Conservation (phyloP, 2,888 invertebrate species). For the Mesorhabditis sp. region DNA sequence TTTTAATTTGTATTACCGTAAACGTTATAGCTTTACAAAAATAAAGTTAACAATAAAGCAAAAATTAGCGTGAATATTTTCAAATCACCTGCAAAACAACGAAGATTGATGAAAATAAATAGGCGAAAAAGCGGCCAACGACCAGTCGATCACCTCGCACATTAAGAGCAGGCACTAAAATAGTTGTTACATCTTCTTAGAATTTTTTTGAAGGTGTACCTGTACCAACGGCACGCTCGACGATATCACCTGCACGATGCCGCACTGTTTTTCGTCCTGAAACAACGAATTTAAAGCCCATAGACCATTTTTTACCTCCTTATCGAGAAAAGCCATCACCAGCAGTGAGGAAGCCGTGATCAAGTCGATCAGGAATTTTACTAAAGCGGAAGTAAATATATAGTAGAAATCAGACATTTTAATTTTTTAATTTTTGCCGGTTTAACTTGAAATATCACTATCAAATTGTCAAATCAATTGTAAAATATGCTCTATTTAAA, state of each 20-base stretch:
- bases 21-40: too few relatives aligned
- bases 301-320: background rate
- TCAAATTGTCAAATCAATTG: too few relatives aligned
- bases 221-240: conserved; percentile 31
- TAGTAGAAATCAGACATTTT: too few relatives aligned
- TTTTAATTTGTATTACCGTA: background rate
- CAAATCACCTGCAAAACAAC: conserved; percentile 16
- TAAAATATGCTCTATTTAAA: too few relatives aligned
- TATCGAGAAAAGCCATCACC: conserved; percentile 21
- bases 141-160: conserved; percentile 37
- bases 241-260: conserved; percentile 26
- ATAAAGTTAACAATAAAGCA: too few relatives aligned
- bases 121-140: conserved; percentile 32
- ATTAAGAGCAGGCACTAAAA: conserved; percentile 30
- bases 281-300: too few relatives aligned
- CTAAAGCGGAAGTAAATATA: conserved; percentile 9
- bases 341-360: conserved; percentile 25
- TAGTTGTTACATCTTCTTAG: background rate
- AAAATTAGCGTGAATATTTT: too few relatives aligned
- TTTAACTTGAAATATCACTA: too few relatives aligned
- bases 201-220: conserved; percentile 13
- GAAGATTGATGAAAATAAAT: conserved; percentile 35
- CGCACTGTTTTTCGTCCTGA: conserved; percentile 23
- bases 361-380: conserved; percentile 34
- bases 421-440: too few relatives aligned